Evolutionary conservation across 2,113 vertebrate species (phyloP).

Genomic region (Mastomys coucha): DNA sequence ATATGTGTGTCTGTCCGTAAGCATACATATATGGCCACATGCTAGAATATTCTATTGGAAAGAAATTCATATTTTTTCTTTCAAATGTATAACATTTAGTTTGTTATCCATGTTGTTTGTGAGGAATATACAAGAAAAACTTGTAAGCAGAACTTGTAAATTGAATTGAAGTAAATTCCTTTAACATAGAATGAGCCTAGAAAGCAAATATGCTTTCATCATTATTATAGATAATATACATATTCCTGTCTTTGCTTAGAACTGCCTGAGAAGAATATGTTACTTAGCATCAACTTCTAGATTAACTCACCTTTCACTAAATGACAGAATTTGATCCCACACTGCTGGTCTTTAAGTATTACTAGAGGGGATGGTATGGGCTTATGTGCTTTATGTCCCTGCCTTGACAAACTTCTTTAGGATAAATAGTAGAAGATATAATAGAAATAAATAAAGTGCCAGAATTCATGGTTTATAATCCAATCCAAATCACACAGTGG

Average conservation of each 20-base stretch:
- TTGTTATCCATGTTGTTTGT: not conserved
- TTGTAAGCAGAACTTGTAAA: not conserved
- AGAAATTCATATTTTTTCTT: not conserved
- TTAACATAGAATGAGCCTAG: not conserved
- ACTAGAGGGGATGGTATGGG: not conserved
- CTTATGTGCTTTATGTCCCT: not conserved
- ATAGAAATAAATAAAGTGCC: not conserved
- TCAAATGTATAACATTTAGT: not conserved
- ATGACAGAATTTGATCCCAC: not conserved
- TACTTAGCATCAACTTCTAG: not conserved
- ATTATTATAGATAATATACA: not conserved
- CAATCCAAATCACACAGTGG: not conserved
- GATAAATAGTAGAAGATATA: not conserved
- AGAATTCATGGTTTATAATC: not conserved
- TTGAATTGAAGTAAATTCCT: not conserved
- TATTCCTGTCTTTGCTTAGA: not conserved
- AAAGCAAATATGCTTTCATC: not conserved
- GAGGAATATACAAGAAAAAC: not conserved
- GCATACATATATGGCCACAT: not conserved
- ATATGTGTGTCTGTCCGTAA: not conserved
- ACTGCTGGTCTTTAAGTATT: not conserved
- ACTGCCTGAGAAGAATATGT: not conserved
- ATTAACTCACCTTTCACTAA: not conserved
- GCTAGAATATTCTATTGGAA: constrained; percentile 3
- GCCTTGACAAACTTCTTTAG: not conserved